These are phyloP conservation scores for Trididemnum clinides DNA, from an alignment of 23 tunicate species.

Conservation along the genomic window DNA sequence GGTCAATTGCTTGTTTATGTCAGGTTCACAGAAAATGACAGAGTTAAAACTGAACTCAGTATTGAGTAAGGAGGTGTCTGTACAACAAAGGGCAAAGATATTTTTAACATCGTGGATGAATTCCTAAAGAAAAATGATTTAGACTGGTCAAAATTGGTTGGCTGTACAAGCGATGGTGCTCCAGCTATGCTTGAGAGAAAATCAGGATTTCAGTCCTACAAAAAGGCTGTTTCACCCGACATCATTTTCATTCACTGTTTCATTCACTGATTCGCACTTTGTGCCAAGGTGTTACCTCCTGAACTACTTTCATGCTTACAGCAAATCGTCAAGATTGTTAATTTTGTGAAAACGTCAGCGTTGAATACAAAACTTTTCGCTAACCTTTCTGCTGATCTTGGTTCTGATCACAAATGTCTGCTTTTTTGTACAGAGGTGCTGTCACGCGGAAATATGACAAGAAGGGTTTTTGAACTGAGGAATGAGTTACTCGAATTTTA, in stretches of 20 bases:
- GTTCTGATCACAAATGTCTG: slow-evolving; percentile 62
- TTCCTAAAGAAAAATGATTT: slow-evolving; percentile 53
- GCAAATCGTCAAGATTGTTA: slow-evolving; percentile 50
- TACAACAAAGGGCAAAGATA: slow-evolving; percentile 46
- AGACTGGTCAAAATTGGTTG: slow-evolving; percentile 61
- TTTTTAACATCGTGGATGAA: slow-evolving; percentile 33
- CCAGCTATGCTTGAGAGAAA: slow-evolving; percentile 48
- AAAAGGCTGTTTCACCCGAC: slow-evolving; percentile 64
- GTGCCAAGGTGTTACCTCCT: slow-evolving; percentile 58
- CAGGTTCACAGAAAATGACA: slow-evolving; percentile 13
- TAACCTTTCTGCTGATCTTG: slow-evolving; percentile 5
- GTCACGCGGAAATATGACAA: slow-evolving; percentile 50
- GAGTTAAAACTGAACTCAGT: slow-evolving; percentile 24
- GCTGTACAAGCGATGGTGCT: slow-evolving; percentile 44
- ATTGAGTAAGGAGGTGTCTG: neutral
- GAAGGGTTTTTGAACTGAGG: slow-evolving; percentile 45
- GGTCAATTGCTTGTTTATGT: slow-evolving; percentile 19
- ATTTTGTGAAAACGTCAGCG: slow-evolving; percentile 52
- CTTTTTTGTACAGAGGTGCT: slow-evolving; percentile 50
- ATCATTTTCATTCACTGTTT: slow-evolving; percentile 45
- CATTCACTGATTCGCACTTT: slow-evolving; percentile 63
- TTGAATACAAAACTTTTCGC: slow-evolving; percentile 35
- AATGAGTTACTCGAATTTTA: slow-evolving; percentile 43
- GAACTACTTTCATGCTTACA: slow-evolving; percentile 40
- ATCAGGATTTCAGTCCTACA: slow-evolving; percentile 50